These are phyloP conservation scores for Telmatochromis sp. DNA, from an alignment of 2,113 vertebrate genomes.

Conservation along the genomic window DNA sequence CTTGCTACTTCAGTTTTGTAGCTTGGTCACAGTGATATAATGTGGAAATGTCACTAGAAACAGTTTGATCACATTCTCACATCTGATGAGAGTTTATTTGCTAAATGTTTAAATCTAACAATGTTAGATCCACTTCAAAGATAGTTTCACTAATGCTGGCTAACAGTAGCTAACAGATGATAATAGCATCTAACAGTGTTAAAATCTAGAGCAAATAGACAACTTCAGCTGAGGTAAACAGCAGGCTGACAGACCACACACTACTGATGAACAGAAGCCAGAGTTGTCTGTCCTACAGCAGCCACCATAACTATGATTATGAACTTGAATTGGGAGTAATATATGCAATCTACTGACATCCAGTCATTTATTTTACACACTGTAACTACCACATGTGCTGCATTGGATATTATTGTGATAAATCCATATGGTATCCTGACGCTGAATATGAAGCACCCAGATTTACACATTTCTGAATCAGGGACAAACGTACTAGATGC, in stretches of 20 bases:
- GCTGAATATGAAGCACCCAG: background rate
- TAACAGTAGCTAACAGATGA: background rate
- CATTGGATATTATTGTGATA: background rate
- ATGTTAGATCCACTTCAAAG: background rate
- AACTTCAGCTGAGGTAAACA: background rate
- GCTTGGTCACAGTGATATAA: background rate
- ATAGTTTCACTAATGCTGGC: background rate
- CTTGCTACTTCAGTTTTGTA: background rate
- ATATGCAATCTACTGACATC: background rate
- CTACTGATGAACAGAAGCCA: background rate
- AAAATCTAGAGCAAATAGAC: background rate
- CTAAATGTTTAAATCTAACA: background rate
- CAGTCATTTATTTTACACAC: background rate
- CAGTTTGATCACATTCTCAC: background rate
- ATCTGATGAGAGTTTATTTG: background rate
- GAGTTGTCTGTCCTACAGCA: background rate
- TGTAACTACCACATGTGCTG: background rate
- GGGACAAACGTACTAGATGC: background rate
- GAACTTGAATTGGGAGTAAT: background rate
- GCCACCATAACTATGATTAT: background rate
- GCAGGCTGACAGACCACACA: background rate
- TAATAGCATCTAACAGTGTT: background rate
- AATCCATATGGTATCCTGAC: background rate
- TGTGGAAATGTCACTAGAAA: background rate
- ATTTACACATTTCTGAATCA: background rate